Evolutionary conservation across 2,113 vertebrate species (phyloP).

Genomic region (Amazona guildingii): DNA sequence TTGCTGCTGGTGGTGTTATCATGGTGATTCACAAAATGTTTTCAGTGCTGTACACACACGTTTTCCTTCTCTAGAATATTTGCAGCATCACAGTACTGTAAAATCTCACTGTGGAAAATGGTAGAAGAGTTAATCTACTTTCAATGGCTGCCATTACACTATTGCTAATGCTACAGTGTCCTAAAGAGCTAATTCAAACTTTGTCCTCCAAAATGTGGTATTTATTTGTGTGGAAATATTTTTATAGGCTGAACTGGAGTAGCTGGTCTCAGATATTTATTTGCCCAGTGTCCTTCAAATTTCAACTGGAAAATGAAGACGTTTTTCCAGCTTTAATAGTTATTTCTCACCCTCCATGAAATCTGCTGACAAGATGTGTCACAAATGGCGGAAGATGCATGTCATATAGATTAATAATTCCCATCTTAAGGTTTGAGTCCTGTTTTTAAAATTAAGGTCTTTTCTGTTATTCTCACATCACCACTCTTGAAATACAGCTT

Average conservation of each 20-base stretch:
- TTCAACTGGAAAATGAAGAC: neutral
- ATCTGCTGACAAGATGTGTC: neutral
- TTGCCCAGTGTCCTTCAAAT: neutral
- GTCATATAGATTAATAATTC: neutral
- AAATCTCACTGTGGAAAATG: neutral
- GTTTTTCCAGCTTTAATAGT: neutral
- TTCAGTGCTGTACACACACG: neutral
- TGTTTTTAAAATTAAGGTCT: neutral
- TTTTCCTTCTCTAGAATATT: neutral
- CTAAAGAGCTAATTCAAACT: neutral
- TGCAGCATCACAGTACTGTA: neutral
- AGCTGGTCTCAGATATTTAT: neutral
- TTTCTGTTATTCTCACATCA: neutral
- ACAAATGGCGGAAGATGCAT: neutral
- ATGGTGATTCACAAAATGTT: neutral
- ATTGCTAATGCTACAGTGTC: neutral
- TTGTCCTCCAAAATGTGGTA: neutral
- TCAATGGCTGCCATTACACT: neutral
- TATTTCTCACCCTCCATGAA: neutral
- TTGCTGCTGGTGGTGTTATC: neutral
- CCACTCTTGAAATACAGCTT: neutral
- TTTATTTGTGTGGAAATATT: neutral
- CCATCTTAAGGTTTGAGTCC: neutral
- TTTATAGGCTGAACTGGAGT: neutral
- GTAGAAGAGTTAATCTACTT: neutral